Evolutionary conservation across 2,797 vertebrate genomes (phyloP), one percentile per base, ranked within the genome.

Genomic region (Sebastes matsubarae): DNA sequence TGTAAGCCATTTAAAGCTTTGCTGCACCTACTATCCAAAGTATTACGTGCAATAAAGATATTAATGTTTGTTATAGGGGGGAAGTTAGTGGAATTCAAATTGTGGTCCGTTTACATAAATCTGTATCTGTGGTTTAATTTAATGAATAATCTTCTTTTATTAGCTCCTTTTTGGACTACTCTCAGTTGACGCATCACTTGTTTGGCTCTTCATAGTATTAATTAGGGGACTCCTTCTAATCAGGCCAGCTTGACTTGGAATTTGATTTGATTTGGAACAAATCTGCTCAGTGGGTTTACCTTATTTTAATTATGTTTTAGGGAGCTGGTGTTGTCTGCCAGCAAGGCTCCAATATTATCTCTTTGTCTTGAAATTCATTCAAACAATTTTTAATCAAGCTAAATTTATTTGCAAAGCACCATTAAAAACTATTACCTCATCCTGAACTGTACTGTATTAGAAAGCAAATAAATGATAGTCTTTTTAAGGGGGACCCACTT

Each of bases 251-350:
- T 83, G 84, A 86, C 77, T 81, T 71, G 60, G 71, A 86, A 85
- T 38, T 38, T 38, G 36, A 42, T 82, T 81, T 72, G 82, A 72
- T 80, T 90, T 73, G 73, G 86, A 85, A 85, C 78, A 77, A 88
- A 88, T 86, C 61, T 75, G 76, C 80, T 84, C 66, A 29, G 67
- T 75, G 81, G 64, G 68, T 92, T 89, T 84, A 84, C 86, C 80
- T 84, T 83, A 59, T 79, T 88, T 86, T 82, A 85, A 88, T 88
- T 85, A 79, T 68, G 57, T 87, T 77, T 83, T 69, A 80, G 30
- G 22, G 68, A 72, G 73, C 72, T 63, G 38, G 3, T 59, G 55
- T 34, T 52, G 57, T 83, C 78, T 91, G 82, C 79, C 79, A 80
- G 36, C 36, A 8, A 64, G 52, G 68, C 75, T 72, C 82, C 38